Evolutionary conservation across 2,113 vertebrate genomes (phyloP).

Genomic region (Mungos mungo): DNA sequence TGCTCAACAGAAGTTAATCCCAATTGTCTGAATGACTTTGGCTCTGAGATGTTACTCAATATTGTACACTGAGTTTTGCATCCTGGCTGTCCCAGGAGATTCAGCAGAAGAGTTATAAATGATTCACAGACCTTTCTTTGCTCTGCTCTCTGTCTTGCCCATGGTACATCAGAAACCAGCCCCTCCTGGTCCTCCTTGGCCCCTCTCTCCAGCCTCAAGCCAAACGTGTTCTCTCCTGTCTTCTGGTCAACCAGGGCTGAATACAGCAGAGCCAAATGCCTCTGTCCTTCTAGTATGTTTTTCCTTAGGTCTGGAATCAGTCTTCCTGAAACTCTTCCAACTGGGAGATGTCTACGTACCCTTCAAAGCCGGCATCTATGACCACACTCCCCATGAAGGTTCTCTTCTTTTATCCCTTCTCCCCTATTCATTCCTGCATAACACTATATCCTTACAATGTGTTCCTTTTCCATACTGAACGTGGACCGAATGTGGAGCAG

Average conservation of each 20-base stretch:
- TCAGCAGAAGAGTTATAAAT: neutral
- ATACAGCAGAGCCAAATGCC: accelerated
- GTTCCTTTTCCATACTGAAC: no score
- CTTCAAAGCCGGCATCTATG: neutral
- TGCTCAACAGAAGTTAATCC: neutral
- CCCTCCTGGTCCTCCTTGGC: neutral
- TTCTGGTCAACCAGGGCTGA: neutral
- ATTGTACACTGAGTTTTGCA: neutral
- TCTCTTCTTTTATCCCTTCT: neutral
- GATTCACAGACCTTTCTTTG: neutral
- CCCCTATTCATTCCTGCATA: neutral
- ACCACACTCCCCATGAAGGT: neutral
- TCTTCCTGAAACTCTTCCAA: neutral
- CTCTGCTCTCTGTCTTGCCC: neutral
- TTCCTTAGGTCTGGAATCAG: no score
- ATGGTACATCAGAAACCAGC: neutral
- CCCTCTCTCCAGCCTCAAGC: neutral
- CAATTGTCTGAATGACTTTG: neutral
- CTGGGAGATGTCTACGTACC: neutral
- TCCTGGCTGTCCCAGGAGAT: neutral
- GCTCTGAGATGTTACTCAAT: neutral
- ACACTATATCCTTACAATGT: no score
- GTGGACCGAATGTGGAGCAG: accelerated
- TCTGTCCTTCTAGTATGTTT: neutral
- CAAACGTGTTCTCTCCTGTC: no score